Percentiles rank a stretch among this genome's conserved stretches.
phyloP scores from a whole-genome alignment of 2,797 vertebrate genomes.

The Pseudochromis fuscus region DNA sequence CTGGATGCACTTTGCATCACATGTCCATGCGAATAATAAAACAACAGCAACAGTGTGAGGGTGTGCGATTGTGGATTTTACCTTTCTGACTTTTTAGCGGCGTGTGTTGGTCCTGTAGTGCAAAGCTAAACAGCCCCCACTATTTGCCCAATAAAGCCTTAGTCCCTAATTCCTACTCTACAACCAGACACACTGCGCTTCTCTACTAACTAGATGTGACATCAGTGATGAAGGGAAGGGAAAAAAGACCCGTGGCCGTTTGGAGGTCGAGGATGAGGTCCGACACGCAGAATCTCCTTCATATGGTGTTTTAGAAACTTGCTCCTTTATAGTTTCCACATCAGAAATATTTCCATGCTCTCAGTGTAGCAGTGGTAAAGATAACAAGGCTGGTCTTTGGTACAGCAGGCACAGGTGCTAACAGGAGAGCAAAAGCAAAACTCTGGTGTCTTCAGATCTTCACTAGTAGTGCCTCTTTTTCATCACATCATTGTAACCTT shows the following conservation, averaged over 20 bases:
- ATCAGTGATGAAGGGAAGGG: not conserved
- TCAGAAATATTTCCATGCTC: slow-evolving; percentile 20
- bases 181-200: slow-evolving; percentile 29
- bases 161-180: slow-evolving; percentile 20
- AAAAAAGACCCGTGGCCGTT: not conserved
- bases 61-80: slow-evolving; percentile 17
- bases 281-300: not conserved
- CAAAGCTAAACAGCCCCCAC: slow-evolving; percentile 4
- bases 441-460: slow-evolving; percentile 70
- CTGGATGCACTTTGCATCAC: slow-evolving; percentile 26
- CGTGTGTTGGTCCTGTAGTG: slow-evolving; percentile 19
- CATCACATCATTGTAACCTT: slow-evolving; percentile 60
- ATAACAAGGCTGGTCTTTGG: slow-evolving; percentile 5
- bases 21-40: not conserved
- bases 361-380: slow-evolving; percentile 16
- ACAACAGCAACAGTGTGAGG: not conserved
- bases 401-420: slow-evolving; percentile 38
- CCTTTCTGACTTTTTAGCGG: slow-evolving; percentile 2
- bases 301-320: slow-evolving; percentile 16
- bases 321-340: slow-evolving; percentile 28
- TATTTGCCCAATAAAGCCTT: slow-evolving; percentile 26
- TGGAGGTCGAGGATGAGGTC: not conserved
- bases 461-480: slow-evolving; percentile 83
- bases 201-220: slow-evolving; percentile 22
- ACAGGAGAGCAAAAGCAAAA: slow-evolving; percentile 43